A percentile compares a stretch with the other conserved stretches of the same genome.
Conservation (phyloP, 2,113 vertebrate genomes). For the Aix galericulata region DNA sequence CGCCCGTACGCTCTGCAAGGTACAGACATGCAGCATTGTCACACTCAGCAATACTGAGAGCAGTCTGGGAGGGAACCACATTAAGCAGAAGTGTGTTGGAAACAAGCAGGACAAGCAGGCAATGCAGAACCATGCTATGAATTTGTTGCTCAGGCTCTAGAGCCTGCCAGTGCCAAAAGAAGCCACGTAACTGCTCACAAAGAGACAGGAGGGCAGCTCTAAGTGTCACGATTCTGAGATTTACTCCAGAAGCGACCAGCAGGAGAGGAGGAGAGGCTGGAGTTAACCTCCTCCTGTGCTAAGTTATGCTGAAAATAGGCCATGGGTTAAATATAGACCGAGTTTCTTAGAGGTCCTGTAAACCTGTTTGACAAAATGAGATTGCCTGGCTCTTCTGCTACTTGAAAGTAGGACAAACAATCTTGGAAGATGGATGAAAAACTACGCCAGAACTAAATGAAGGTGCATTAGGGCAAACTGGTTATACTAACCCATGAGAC, state of each 20-base stretch:
- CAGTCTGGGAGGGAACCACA: not conserved
- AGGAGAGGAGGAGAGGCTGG: not conserved
- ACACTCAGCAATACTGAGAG: not conserved
- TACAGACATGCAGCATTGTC: rapidly evolving
- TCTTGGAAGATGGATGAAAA: constrained; percentile 2
- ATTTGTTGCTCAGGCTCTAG: not conserved
- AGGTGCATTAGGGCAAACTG: not conserved
- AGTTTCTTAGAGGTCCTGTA: constrained; percentile 27
- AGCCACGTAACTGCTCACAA: not conserved
- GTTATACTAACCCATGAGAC: not conserved
- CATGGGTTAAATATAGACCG: constrained; percentile 40
- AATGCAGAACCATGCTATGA: not conserved
- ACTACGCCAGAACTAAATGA: not conserved
- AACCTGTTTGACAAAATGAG: constrained; percentile 51
- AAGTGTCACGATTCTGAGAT: not conserved
- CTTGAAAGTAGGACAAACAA: constrained; percentile 34
- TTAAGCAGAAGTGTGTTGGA: not conserved
- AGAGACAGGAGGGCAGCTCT: not conserved
- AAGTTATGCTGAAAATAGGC: not conserved
- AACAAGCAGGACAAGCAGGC: not conserved
- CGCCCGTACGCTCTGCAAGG: not conserved
- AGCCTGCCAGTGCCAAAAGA: not conserved
- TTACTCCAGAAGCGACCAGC: not conserved
- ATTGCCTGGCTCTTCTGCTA: constrained; percentile 12
- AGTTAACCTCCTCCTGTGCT: not conserved